Base-by-base conservation (phyloP, 2,888 invertebrate species). In the Microplitis manilae region DNA sequence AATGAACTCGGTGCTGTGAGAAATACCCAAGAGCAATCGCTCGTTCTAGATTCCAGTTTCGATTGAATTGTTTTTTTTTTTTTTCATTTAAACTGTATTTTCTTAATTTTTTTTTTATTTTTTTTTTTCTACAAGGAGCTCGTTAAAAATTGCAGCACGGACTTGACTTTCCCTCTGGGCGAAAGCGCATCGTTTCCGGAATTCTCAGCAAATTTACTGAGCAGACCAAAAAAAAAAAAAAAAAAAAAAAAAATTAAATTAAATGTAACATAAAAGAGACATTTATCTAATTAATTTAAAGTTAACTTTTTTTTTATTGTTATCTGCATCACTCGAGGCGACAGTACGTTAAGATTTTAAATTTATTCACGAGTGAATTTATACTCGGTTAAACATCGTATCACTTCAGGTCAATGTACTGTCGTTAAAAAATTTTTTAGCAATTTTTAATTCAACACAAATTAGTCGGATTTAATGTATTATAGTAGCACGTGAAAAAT, bases 161-260 rank as follows among this genome's bases (percentile, higher is more conserved):
- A 68, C 68, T 69, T 73, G 77, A 73, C 77, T 77, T 77, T 77
- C 77, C 77, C 77, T 73, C 62, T 68, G 68, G 73, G 80, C 77
- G 81, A 81, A 81, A 81, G 80, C 79, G 77, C 78, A 73, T 79
- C 79, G 79, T 79, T 81, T 80, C 79, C 79, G 80, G 79, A 79
- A 80, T 79, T 78, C 81, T 77, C 78, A 69, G 76, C 69, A 72
- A 79, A 69, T 81, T 77, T 67, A 72, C 68, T 68, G 50, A 50
- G 50, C 50, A 9, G 13, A 8, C 50, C 2, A 50, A 50, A 50
- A 50, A 50, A 50, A 50, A 50, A 50, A 50, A 50, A 50, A 9
- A 50, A 20, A 20, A 41, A 41, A 41, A 41, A 50, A 50, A 50
- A 50, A 9, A 50, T 9, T 9, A 50, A 13, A 50, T 41, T 50